Percentiles rank a stretch among this genome's conserved stretches.
Conservation (phyloP, 2,888 invertebrate species). For the Incurvaria masculella region DNA sequence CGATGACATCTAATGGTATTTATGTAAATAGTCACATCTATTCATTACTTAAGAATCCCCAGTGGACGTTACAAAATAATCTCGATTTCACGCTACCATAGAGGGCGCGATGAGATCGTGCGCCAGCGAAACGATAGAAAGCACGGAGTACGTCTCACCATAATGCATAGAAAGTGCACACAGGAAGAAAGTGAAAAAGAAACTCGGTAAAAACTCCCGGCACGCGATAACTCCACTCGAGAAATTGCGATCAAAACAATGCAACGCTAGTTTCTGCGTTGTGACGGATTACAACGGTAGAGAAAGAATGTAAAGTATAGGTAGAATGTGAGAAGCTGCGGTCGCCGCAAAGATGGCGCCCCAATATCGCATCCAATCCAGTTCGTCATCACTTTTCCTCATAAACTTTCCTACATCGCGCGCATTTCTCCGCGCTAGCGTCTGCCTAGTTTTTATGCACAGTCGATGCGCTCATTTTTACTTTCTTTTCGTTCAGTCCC, state of each 20-base stretch:
- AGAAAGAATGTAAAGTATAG: constrained; percentile 40
- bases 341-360: constrained; percentile 19
- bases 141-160: constrained; percentile 43
- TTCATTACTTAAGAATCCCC: constrained; percentile 7
- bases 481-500: constrained; percentile 51
- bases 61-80: constrained; percentile 27
- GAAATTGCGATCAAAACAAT: neutral
- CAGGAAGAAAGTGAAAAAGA: constrained; percentile 53
- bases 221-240: neutral
- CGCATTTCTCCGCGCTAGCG: constrained; percentile 36
- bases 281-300: too few relatives aligned
- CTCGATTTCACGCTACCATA: constrained; percentile 48
- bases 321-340: constrained; percentile 30
- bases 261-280: neutral
- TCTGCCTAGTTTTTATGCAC: constrained; percentile 41
- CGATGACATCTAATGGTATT: constrained; percentile 2
- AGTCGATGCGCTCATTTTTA: constrained; percentile 51
- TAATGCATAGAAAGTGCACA: constrained; percentile 53
- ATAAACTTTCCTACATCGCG: constrained; percentile 28
- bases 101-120: constrained; percentile 46
- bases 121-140: constrained; percentile 52
- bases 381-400: constrained; percentile 43
- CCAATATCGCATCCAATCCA: constrained; percentile 25
- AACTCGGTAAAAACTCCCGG: neutral
- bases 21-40: neutral